Evolutionary conservation across 2,888 invertebrate species (phyloP).

Genomic region (Volucella zonaria): DNA sequence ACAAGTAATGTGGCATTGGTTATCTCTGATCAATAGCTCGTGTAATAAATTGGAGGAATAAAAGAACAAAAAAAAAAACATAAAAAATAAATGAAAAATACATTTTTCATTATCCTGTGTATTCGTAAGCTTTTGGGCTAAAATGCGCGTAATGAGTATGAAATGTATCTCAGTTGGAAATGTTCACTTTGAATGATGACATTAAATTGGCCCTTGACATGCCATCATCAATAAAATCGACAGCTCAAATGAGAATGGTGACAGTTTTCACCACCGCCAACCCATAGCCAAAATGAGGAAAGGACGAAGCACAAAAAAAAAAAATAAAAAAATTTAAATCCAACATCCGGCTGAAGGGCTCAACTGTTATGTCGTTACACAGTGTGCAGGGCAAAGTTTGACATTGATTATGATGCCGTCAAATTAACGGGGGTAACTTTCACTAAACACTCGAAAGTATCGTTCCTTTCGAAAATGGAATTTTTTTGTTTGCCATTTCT

Average conservation of each 20-base stretch:
- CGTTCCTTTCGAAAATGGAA: background rate
- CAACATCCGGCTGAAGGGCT: no score
- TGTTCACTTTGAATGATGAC: conserved; percentile 42
- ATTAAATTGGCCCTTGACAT: conserved; percentile 67
- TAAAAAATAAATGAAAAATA: background rate
- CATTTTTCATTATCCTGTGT: background rate
- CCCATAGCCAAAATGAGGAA: background rate
- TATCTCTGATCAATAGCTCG: background rate
- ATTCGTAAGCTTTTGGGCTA: conserved; percentile 7
- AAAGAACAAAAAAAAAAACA: no score
- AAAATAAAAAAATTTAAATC: background rate
- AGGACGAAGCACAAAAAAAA: conserved; percentile 5
- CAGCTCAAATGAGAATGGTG: conserved; percentile 15
- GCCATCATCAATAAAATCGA: conserved; percentile 27
- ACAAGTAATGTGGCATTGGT: conserved; percentile 25
- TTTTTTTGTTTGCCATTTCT: background rate
- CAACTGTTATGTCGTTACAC: background rate
- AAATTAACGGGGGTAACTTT: conserved; percentile 40
- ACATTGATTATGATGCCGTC: conserved; percentile 47
- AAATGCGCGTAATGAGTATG: conserved; percentile 48
- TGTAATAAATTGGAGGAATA: background rate
- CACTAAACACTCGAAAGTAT: conserved; percentile 22
- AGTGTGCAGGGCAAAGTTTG: conserved; percentile 10
- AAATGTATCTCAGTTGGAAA: conserved; percentile 35
- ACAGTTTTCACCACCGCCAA: conserved; percentile 11